phyloP scores from a whole-genome alignment of 2,113 vertebrate genomes.

The Tetrao urogallus region DNA sequence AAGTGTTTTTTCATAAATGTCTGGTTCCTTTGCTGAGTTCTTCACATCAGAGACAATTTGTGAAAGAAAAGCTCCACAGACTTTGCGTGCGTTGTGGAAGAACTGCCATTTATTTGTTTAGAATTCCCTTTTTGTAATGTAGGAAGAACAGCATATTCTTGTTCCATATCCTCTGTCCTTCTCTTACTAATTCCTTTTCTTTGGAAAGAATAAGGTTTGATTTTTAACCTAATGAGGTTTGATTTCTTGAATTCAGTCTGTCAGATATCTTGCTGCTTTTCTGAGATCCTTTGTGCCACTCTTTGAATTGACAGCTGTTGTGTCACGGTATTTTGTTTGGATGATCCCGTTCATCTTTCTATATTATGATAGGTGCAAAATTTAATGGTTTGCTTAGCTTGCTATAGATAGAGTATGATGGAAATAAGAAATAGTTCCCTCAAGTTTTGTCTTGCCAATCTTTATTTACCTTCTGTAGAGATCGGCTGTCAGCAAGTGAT shows the following conservation, averaged over 20 bases:
- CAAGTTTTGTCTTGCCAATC: neutral
- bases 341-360: neutral
- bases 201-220: neutral
- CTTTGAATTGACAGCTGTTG: neutral
- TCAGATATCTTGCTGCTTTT: neutral
- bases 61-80: neutral
- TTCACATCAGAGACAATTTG: neutral
- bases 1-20: neutral
- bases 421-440: neutral
- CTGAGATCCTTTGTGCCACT: neutral
- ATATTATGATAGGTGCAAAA: neutral
- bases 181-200: neutral
- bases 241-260: neutral
- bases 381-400: neutral
- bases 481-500: constrained; percentile 95
- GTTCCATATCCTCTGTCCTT: neutral
- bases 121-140: neutral
- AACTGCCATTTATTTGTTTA: neutral
- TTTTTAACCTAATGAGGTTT: neutral
- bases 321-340: neutral
- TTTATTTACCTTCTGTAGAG: constrained; percentile 74
- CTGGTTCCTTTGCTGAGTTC: neutral
- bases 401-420: neutral
- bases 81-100: neutral
- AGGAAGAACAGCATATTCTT: neutral